phyloP scores from a whole-genome alignment of 2,797 vertebrate species.

The Momotus momota region DNA sequence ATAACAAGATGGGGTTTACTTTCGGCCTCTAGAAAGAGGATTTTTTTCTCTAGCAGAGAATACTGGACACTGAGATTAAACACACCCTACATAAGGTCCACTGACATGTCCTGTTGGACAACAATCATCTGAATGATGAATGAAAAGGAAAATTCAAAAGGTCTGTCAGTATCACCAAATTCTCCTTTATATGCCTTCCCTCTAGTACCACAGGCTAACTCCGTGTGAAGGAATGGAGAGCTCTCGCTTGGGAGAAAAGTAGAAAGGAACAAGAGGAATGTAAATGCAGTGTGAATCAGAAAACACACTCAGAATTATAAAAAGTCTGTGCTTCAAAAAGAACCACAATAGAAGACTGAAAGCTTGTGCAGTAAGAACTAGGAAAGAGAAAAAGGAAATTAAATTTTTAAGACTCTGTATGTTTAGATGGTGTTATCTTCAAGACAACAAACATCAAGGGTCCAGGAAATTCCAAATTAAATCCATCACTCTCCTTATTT shows the following conservation, averaged over 20 bases:
- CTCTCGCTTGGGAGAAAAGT: background rate
- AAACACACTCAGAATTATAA: conserved; percentile 34
- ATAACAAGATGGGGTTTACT: background rate
- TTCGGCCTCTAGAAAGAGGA: conserved; percentile 1
- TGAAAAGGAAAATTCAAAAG: background rate
- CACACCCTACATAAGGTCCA: background rate
- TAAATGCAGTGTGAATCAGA: conserved; percentile 2
- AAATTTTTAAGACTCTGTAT: conserved; percentile 42
- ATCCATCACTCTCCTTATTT: conserved; percentile 56
- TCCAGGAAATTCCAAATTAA: conserved; percentile 60
- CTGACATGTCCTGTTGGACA: background rate
- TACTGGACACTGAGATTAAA: background rate
- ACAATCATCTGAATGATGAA: background rate
- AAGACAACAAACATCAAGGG: conserved; percentile 48
- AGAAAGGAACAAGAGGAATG: conserved; percentile 27
- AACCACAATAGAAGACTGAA: background rate
- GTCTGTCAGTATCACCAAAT: background rate
- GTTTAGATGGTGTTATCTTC: conserved; percentile 59
- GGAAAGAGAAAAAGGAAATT: conserved; percentile 68
- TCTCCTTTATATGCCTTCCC: background rate
- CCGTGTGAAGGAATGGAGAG: background rate
- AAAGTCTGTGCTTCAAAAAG: background rate
- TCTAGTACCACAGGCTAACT: background rate
- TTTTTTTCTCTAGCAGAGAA: background rate
- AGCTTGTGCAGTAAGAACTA: background rate